phyloP scores from a whole-genome alignment of 2,888 invertebrate genomes.

The Epinotia brunnichana region DNA sequence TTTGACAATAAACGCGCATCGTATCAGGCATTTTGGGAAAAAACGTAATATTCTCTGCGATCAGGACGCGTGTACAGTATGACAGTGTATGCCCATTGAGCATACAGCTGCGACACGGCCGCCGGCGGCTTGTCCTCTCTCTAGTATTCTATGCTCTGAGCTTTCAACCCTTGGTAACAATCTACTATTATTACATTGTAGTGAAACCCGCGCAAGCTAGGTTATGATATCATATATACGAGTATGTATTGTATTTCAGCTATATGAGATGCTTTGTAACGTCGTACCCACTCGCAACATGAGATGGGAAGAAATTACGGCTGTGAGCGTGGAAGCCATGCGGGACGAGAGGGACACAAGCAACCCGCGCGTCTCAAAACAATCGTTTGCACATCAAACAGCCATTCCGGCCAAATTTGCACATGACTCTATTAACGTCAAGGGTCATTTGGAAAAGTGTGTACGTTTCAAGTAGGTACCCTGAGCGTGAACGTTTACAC shows the following conservation, averaged over 20 bases:
- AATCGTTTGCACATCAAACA: constrained; percentile 38
- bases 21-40: too few species aligned
- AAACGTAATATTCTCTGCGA: too few species aligned
- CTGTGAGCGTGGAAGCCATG: background rate
- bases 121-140: too few species aligned
- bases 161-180: background rate
- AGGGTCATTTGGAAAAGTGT: constrained; percentile 20
- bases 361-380: constrained; percentile 21
- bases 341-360: constrained; percentile 15
- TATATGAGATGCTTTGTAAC: constrained; percentile 18
- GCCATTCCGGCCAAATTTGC: constrained; percentile 25
- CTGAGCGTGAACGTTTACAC: constrained; percentile 24
- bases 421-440: constrained; percentile 34
- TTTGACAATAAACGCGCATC: too few species aligned
- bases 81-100: too few species aligned
- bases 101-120: too few species aligned
- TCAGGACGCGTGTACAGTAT: too few species aligned
- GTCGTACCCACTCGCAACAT: constrained; percentile 15
- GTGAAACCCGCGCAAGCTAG: constrained; percentile 1
- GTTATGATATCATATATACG: constrained; percentile 4
- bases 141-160: too few species aligned
- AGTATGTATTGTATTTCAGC: background rate
- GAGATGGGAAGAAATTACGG: constrained; percentile 12
- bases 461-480: constrained; percentile 1
- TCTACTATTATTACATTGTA: constrained; percentile 14